Evolutionary conservation across 2,113 vertebrate species (phyloP).

Genomic region (Callipepla squamata): DNA sequence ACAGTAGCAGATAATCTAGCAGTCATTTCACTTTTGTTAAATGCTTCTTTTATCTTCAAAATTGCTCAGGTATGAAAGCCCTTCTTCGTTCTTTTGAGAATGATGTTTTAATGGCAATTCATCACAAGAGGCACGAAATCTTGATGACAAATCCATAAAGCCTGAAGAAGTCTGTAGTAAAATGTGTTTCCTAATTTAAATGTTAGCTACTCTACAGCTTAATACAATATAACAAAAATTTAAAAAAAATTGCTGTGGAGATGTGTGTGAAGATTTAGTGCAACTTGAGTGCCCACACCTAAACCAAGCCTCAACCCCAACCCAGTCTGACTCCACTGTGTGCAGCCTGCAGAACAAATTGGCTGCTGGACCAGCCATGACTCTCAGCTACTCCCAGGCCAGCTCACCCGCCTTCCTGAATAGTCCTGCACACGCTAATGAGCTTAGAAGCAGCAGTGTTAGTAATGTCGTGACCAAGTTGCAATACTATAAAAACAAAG

Average conservation of each 20-base stretch:
- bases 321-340: not conserved
- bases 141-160: constrained; percentile 53
- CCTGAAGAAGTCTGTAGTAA: constrained; percentile 8
- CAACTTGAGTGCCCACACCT: not conserved
- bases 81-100: constrained; percentile 19
- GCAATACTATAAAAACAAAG: not conserved
- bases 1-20: not conserved
- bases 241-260: constrained; percentile 11
- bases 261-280: constrained; percentile 25
- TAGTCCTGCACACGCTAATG: rapidly evolving
- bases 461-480: not conserved
- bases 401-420: not conserved
- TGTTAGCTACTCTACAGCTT: constrained; percentile 14
- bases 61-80: not conserved
- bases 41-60: constrained; percentile 3
- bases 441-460: not conserved
- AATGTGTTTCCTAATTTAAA: constrained; percentile 64
- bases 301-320: not conserved
- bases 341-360: not conserved
- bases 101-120: constrained; percentile 36
- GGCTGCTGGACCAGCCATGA: not conserved
- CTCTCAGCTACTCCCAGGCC: not conserved
- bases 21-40: not conserved
- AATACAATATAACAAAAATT: not conserved
- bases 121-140: constrained; percentile 46